Conservation (phyloP, 2,113 vertebrate genomes). For the Trogon melanurus region DNA sequence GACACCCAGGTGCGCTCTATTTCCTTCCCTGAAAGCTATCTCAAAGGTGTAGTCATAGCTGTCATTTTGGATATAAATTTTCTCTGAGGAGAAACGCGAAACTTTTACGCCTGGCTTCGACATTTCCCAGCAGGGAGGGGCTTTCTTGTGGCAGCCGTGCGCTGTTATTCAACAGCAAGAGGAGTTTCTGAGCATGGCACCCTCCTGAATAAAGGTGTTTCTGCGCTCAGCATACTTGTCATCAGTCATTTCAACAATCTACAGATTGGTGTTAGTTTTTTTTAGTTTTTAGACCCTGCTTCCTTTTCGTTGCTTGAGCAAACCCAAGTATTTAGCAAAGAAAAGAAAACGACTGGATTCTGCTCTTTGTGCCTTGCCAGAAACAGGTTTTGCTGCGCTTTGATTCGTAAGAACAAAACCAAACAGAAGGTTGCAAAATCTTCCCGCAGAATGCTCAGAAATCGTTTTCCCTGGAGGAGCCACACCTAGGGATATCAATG, state of each 20-base stretch:
- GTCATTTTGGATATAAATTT: conserved; percentile 45
- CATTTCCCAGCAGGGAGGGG: conserved; percentile 39
- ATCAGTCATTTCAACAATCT: conserved; percentile 30
- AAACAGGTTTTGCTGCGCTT: neutral
- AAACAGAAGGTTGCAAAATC: neutral
- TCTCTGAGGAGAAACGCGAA: neutral
- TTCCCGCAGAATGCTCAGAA: neutral
- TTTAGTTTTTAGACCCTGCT: neutral
- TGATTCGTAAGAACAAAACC: neutral
- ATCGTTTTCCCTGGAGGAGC: neutral
- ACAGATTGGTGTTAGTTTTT: neutral
- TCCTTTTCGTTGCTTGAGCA: neutral
- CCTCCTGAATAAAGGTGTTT: conserved; percentile 25
- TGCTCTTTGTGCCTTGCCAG: neutral
- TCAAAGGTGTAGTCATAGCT: conserved; percentile 57
- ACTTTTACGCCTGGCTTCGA: neutral
- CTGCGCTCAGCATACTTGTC: neutral
- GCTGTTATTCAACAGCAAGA: neutral
- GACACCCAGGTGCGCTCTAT: conserved; percentile 57
- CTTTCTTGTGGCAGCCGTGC: neutral
- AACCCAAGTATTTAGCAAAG: neutral
- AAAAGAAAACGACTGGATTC: neutral
- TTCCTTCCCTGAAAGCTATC: conserved; percentile 54
- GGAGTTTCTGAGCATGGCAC: neutral
- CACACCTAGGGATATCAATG: neutral